Evolutionary conservation across 2,797 vertebrate genomes (phyloP).

Genomic region (Anguilla marmorata): DNA sequence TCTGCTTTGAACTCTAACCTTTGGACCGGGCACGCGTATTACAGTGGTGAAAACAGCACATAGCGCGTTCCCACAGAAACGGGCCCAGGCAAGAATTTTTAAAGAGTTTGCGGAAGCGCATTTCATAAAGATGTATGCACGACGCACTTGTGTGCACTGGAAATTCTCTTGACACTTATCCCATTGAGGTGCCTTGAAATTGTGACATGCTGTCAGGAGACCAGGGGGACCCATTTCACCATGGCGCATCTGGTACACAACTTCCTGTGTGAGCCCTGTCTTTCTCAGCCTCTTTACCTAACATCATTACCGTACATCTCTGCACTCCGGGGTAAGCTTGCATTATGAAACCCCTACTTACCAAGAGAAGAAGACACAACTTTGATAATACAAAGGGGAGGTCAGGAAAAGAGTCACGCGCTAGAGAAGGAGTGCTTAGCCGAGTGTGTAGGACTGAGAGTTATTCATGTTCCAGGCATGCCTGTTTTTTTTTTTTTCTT

Average conservation of each 20-base stretch:
- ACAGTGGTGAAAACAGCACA: not conserved
- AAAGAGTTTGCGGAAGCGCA: not conserved
- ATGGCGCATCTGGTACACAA: not conserved
- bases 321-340: not conserved
- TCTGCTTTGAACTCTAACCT: not conserved
- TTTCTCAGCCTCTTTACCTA: not conserved
- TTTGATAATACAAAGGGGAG: not conserved
- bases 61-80: not conserved
- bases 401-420: not conserved
- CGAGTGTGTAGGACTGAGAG: not conserved
- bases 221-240: not conserved
- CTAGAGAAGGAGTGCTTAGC: no score
- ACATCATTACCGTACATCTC: conserved; percentile 2
- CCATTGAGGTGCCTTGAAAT: not conserved
- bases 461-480: not conserved
- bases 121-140: not conserved
- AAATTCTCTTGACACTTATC: not conserved
- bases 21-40: not conserved
- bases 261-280: not conserved
- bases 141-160: not conserved
- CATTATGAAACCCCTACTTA: conserved; percentile 16
- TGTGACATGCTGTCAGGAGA: not conserved
- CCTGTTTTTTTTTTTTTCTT: not conserved
- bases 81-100: not conserved
- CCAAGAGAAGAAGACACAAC: not conserved